Evolutionary conservation across 2,888 invertebrate genomes (phyloP), one percentile per base, ranked within the genome.

Genomic region (Rotaria sp.): DNA sequence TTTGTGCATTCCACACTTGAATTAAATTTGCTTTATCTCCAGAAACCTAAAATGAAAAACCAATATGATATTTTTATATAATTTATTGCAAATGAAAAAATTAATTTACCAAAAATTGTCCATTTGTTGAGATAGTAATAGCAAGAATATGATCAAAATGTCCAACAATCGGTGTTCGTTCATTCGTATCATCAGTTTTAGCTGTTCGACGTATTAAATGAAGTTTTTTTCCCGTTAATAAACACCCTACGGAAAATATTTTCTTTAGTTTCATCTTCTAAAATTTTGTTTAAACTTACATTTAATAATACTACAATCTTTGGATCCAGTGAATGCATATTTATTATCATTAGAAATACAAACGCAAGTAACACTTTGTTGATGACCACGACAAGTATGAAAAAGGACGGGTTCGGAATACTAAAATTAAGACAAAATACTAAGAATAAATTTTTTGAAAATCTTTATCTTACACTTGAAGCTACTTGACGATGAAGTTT

Each of bases 271-370:
- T 50, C 18, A 18, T 50, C 18, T 50, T 18, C n/a, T 3, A 50
- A 50, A 50, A 13, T 50, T 50, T 50, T 18, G 15, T 13, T 18
- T 4, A n/a, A 87, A 90, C 91, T 90, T 92, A 93, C 96, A 97
- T 92, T 96, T 96, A 30, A 96, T 94, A 86, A 97, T 93, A 84
- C 93, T 93, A 84, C 95, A 94, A 91, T 96, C 95, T 92, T 97
- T 97, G 87, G 95, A 95, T 0, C 95, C 96, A 48, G 94, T 94
- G 91, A 94, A 96, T 0, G 95, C 92, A 89, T 92, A 93, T 88
- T 93, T 92, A 84, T 94, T 93, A 91, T 96, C 94, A 87, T 92
- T 92, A 50, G 94, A 94, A 10, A 96, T 90, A 88, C 94, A 95
- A 26, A 96, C 90, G 90, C 95, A 94, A 2, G 96, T 96, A 21